Base-by-base conservation (phyloP, 2,113 vertebrate species). In the Gymnarchus niloticus region DNA sequence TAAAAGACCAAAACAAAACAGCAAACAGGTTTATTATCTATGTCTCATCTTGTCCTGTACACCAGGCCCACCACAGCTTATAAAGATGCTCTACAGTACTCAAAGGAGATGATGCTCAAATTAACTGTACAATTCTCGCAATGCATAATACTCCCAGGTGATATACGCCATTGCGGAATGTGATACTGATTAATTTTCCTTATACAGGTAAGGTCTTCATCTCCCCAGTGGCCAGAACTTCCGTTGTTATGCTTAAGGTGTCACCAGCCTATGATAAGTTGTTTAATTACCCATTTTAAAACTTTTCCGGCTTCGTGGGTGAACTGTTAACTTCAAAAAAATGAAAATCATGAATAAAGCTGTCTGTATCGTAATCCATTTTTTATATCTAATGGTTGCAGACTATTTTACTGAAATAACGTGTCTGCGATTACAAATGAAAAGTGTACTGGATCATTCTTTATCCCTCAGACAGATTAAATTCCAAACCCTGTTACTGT, bases 371-470 rank as follows among this genome's bases (percentile, higher is more conserved):
- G 94, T 95, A 94, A 97, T 96, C 88, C 92, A 94, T 96, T 95
- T 96, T 95, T 96, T 95, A 94, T 95, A 96, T 96, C 96, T 96
- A 96, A 95, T 94, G 95, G 95, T 94, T 94, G 93, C 94, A 97
- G 94, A 95, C 91, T 92, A 93, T 94, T 94, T 96, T 96, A 97
- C 93, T 95, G 96, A 96, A 98, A 96, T 96, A 96, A 96, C 93
- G 91, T 96, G 96, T 96, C 95, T 95, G 92, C 94, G 93, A 95
- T 97, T 98, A 97, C 94, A 97, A 98, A 98, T 98, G 96, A 96
- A 97, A 97, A 96, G 92, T 94, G 94, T 93, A 96, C 95, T 92
- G 92, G 95, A 97, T 97, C 96, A 97, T 96, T 96, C 95, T 96
- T 97, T 95, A 95, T 96, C 92, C 93, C 91, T 94, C 90, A 95